Evolutionary conservation across 53 echinoderm and acorn worm species (phyloP).

Genomic region (Apostichopus leukothele): DNA sequence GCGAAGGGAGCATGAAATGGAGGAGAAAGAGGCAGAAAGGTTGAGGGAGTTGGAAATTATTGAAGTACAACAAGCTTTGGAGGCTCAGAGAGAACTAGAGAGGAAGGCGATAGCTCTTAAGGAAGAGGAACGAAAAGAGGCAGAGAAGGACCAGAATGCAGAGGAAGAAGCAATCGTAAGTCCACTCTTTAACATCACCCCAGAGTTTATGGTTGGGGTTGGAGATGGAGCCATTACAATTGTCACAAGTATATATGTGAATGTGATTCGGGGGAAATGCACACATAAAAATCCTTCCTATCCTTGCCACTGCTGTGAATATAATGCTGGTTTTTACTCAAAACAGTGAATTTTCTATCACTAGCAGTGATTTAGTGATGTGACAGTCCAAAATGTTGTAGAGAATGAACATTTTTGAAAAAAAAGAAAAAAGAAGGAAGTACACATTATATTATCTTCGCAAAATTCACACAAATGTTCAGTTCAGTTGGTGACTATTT

Average conservation of each 20-base stretch:
- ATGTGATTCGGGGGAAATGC: no score
- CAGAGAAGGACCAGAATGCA: slow-evolving; percentile 74
- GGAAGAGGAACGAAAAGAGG: slow-evolving; percentile 87
- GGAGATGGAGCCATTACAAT: background rate
- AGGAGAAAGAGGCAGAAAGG: slow-evolving; percentile 74
- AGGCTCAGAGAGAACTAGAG: slow-evolving; percentile 89
- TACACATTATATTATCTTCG: no score
- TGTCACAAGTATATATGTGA: background rate
- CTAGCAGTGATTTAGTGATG: no score
- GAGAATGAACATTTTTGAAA: no score
- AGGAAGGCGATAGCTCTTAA: slow-evolving; percentile 79
- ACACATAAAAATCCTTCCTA: no score
- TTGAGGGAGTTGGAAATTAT: slow-evolving; percentile 91
- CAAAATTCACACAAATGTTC: no score
- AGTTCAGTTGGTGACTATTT: no score
- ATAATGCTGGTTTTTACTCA: no score
- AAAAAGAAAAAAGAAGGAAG: no score
- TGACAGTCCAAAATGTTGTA: no score
- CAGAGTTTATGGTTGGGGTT: background rate
- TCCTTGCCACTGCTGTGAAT: no score
- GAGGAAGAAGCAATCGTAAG: slow-evolving; percentile 75
- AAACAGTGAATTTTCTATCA: no score
- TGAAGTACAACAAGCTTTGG: slow-evolving; percentile 96
- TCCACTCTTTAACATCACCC: background rate
- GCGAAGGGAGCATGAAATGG: slow-evolving; percentile 59